Evolutionary conservation across 2,888 invertebrate species (phyloP).

Genomic region (Thymelicus sylvestris): DNA sequence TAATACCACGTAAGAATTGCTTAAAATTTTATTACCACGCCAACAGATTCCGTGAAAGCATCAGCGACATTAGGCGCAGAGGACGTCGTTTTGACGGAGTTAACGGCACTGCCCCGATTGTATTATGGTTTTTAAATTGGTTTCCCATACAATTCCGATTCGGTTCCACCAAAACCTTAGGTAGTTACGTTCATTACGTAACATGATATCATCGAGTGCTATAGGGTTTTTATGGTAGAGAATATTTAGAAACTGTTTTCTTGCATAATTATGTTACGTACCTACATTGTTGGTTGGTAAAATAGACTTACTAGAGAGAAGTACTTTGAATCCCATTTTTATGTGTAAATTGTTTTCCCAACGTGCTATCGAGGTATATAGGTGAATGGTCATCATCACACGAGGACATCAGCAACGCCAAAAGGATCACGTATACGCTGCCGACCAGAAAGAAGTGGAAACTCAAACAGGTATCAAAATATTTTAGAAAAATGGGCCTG

Average conservation of each 20-base stretch:
- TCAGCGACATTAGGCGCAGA: constrained; percentile 1
- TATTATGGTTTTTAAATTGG: constrained; percentile 30
- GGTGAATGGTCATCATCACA: too few relatives aligned
- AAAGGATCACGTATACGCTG: too few relatives aligned
- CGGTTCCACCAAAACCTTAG: constrained; percentile 3
- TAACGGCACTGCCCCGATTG: constrained; percentile 22
- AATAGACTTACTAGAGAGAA: too few relatives aligned
- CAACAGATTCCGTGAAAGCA: constrained; percentile 17
- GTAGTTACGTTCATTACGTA: constrained; percentile 20
- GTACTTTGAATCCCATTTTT: too few relatives aligned
- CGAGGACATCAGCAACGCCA: too few relatives aligned
- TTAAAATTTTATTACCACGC: constrained; percentile 11
- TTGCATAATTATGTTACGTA: not conserved
- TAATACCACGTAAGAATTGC: constrained; percentile 5
- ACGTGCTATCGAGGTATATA: too few relatives aligned
- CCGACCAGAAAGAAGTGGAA: too few relatives aligned
- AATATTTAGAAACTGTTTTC: constrained; percentile 7
- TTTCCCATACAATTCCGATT: constrained; percentile 20
- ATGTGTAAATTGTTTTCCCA: too few relatives aligned
- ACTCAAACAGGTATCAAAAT: too few relatives aligned
- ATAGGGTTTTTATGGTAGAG: constrained; percentile 7
- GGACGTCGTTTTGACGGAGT: constrained; percentile 14
- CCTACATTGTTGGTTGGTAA: too few relatives aligned
- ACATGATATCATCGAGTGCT: constrained; percentile 12
- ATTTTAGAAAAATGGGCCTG: too few relatives aligned